phyloP scores from a whole-genome alignment of 2,888 invertebrate species.

The Aleiodes testaceus region DNA sequence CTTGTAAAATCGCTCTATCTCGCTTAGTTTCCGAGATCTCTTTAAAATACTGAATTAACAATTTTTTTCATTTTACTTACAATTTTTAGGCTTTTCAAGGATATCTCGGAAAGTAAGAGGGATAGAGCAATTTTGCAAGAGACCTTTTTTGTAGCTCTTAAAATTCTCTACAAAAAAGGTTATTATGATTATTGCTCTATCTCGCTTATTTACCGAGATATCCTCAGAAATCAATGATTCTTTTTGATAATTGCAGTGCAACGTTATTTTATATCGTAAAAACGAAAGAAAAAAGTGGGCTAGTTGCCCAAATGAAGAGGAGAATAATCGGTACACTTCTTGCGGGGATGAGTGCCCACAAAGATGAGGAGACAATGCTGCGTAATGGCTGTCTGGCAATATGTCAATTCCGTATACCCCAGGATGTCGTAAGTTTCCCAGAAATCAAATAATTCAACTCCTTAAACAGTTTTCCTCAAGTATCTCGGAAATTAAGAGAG shows the following conservation, averaged over 20 bases:
- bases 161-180: too few relatives aligned
- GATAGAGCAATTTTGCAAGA: too few relatives aligned
- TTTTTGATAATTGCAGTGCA: constrained; percentile 79
- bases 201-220: neutral
- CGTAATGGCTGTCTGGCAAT: constrained; percentile 95
- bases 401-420: constrained; percentile 95
- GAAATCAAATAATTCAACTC: neutral
- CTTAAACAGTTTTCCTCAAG: neutral
- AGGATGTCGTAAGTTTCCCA: constrained; percentile 85
- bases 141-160: too few relatives aligned
- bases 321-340: constrained; percentile 88
- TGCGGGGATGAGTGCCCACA: constrained; percentile 91
- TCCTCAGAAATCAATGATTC: too few relatives aligned
- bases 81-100: too few relatives aligned
- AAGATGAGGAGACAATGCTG: constrained; percentile 93
- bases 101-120: too few relatives aligned
- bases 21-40: too few relatives aligned
- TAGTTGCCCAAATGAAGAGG: constrained; percentile 83
- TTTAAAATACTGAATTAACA: too few relatives aligned
- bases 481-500: too few relatives aligned
- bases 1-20: too few relatives aligned
- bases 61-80: too few relatives aligned
- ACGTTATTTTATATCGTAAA: constrained; percentile 96
- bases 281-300: constrained; percentile 83
- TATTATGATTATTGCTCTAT: neutral